These are phyloP conservation scores for Eleutherodactylus coqui DNA, from an alignment of 2,797 vertebrate species.

Conservation along the genomic window DNA sequence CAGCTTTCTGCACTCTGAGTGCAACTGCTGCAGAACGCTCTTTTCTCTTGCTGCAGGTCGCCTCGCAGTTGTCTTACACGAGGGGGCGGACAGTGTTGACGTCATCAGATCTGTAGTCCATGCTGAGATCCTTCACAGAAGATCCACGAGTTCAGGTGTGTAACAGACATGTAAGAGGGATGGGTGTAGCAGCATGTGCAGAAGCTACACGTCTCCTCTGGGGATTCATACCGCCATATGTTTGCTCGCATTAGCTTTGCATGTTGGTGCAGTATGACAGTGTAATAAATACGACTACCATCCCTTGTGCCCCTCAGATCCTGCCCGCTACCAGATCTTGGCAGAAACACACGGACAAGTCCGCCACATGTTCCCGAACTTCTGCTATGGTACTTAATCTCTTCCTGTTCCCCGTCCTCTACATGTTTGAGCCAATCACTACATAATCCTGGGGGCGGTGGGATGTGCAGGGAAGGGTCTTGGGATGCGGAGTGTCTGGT, in stretches of 20 bases:
- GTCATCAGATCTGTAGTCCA: slow-evolving; percentile 69
- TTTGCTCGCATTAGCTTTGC: no score
- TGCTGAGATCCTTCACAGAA: slow-evolving; percentile 43
- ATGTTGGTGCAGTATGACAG: no score
- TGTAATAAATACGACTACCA: neutral
- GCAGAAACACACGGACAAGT: slow-evolving; percentile 37
- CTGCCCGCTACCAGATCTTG: neutral
- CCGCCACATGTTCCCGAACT: slow-evolving; percentile 16
- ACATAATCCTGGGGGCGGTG: no score
- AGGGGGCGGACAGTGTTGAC: slow-evolving; percentile 62
- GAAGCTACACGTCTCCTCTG: no score
- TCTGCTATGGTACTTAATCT: slow-evolving; percentile 26
- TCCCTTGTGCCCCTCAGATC: slow-evolving; percentile 1
- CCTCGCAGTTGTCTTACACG: slow-evolving; percentile 66
- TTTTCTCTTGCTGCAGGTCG: slow-evolving; percentile 57
- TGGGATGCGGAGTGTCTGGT: no score
- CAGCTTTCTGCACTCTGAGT: neutral
- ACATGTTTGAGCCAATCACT: no score
- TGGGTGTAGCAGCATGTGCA: no score
- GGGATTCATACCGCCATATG: no score
- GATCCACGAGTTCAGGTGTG: slow-evolving; percentile 22
- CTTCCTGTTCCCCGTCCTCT: no score
- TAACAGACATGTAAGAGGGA: no score
- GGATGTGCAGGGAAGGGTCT: no score
- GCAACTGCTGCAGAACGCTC: no score